Conservation (phyloP, 2,113 vertebrate genomes). For the Larimichthys crocea region DNA sequence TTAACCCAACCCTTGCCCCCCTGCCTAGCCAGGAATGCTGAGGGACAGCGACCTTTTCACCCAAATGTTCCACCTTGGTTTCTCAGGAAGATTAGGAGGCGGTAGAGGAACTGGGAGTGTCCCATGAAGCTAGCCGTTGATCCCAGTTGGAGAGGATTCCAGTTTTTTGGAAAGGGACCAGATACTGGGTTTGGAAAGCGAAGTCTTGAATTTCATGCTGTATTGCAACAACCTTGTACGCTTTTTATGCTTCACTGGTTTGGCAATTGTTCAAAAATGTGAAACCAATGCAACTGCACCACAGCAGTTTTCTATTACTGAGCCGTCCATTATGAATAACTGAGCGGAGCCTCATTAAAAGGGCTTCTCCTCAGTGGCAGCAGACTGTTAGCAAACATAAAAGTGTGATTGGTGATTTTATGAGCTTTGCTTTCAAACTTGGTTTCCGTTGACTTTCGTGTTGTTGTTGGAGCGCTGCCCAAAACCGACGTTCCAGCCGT, state of each 20-base stretch:
- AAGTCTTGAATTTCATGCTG: constrained; percentile 71
- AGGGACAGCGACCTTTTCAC: constrained; percentile 75
- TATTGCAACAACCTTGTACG: constrained; percentile 67
- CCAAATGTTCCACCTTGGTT: constrained; percentile 71
- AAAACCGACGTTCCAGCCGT: constrained; percentile 46
- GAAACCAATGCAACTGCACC: constrained; percentile 59
- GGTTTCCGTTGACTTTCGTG: constrained; percentile 67
- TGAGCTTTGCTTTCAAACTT: constrained; percentile 68
- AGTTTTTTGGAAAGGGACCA: constrained; percentile 55
- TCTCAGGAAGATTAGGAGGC: constrained; percentile 82
- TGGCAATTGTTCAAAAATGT: constrained; percentile 76
- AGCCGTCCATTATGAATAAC: constrained; percentile 65
- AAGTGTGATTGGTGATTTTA: constrained; percentile 71
- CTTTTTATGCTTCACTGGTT: constrained; percentile 57
- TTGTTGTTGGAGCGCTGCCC: constrained; percentile 69
- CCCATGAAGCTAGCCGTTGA: constrained; percentile 28
- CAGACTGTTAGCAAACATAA: constrained; percentile 70
- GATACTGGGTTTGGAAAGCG: constrained; percentile 48
- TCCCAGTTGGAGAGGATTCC: constrained; percentile 44
- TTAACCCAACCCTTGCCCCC: constrained; percentile 74
- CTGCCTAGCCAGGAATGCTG: constrained; percentile 78
- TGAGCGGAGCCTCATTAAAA: constrained; percentile 70
- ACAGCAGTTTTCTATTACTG: constrained; percentile 78
- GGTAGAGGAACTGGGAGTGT: constrained; percentile 74
- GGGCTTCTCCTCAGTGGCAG: constrained; percentile 66